Conservation (phyloP, 2,113 vertebrate genomes). For the Empidonax traillii region DNA sequence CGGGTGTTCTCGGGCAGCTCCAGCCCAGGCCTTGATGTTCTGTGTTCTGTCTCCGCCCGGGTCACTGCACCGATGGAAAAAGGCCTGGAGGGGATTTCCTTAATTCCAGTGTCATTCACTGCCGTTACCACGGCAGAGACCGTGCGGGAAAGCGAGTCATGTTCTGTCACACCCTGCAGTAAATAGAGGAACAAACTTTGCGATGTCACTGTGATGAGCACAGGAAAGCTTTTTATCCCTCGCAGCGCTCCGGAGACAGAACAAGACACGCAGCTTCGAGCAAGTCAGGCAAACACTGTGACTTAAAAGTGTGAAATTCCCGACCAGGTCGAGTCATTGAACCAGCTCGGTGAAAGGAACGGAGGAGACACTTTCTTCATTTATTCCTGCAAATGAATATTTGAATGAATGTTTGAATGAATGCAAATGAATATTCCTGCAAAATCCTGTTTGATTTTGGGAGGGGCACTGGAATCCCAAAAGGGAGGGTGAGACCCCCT, state of each 20-base stretch:
- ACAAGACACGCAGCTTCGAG: not conserved
- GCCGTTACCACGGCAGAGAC: not conserved
- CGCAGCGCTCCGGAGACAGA: not conserved
- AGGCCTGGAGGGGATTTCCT: not conserved
- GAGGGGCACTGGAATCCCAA: not conserved
- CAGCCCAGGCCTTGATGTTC: not conserved
- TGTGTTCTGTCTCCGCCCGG: not conserved
- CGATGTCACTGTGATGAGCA: rapidly evolving
- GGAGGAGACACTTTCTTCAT: not conserved
- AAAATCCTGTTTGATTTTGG: not conserved
- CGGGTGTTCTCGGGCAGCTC: not conserved
- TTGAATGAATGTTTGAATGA: not conserved
- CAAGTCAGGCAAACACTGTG: not conserved
- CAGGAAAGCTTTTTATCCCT: not conserved
- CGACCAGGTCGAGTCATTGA: not conserved
- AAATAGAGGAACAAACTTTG: not conserved
- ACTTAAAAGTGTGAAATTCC: not conserved
- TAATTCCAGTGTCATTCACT: not conserved
- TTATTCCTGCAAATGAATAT: not conserved
- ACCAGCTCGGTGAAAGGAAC: not conserved
- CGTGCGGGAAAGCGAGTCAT: not conserved
- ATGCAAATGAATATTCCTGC: not conserved
- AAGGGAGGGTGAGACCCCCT: rapidly evolving
- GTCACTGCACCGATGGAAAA: not conserved
- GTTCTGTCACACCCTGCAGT: rapidly evolving